Percentiles rank a stretch among this genome's conserved stretches.
Evolutionary conservation across 2,888 invertebrate genomes (phyloP).

Genomic region (Unio pictorum): DNA sequence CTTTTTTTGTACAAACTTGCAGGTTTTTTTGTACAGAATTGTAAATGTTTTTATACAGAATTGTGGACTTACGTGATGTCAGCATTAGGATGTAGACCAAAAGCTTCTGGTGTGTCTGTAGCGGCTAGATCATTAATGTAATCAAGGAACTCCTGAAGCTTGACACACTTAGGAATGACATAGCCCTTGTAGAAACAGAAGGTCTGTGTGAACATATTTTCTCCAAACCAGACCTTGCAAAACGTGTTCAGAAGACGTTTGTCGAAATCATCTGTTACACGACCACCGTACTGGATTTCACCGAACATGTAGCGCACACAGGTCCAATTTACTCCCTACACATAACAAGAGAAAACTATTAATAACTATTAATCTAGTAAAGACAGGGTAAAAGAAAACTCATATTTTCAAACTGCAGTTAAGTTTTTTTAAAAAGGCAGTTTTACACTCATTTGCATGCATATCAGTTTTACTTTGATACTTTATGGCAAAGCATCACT

Average conservation of each 20-base stretch:
- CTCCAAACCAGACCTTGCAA: slow-evolving; percentile 71
- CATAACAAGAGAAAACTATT: too few relatives aligned
- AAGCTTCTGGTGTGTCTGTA: slow-evolving; percentile 70
- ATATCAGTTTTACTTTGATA: too few relatives aligned
- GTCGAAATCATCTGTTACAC: slow-evolving; percentile 72
- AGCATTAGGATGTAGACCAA: slow-evolving; percentile 72
- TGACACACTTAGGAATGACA: slow-evolving; percentile 67
- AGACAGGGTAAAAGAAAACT: too few relatives aligned
- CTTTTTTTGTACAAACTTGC: too few relatives aligned
- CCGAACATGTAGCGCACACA: slow-evolving; percentile 72
- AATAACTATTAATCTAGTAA: too few relatives aligned
- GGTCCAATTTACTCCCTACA: slow-evolving; percentile 70
- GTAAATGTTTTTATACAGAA: not conserved
- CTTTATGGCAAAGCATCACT: too few relatives aligned
- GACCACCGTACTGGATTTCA: slow-evolving; percentile 73
- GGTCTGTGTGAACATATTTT: slow-evolving; percentile 67
- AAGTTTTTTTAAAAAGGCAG: too few relatives aligned
- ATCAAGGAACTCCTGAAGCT: slow-evolving; percentile 66
- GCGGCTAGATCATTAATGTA: slow-evolving; percentile 66
- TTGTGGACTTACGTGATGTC: slow-evolving; percentile 68
- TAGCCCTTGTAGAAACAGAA: slow-evolving; percentile 71
- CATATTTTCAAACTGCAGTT: too few relatives aligned
- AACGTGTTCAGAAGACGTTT: slow-evolving; percentile 71
- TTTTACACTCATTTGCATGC: too few relatives aligned
- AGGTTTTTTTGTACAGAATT: too few relatives aligned